Conservation (phyloP, 1,140 invertebrate species). For the Cataglyphis hispanica region DNA sequence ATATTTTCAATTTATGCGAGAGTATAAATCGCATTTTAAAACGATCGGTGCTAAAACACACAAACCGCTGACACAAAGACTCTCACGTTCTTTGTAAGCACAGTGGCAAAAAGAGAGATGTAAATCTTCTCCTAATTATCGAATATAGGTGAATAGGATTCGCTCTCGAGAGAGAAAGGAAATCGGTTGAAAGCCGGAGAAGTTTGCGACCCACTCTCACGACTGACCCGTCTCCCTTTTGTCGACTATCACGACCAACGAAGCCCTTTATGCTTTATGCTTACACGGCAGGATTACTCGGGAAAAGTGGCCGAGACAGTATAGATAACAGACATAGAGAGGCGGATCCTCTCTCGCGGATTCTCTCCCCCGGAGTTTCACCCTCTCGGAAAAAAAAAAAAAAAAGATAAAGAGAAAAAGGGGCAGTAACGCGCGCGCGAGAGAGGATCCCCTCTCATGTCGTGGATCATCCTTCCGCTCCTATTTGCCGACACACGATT, state of each 20-base stretch:
- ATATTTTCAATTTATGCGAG: background rate
- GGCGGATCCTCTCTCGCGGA: background rate
- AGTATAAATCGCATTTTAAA: background rate
- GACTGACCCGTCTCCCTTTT: constrained; percentile 37
- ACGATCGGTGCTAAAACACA: background rate
- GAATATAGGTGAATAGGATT: constrained; percentile 36
- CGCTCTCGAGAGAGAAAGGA: background rate
- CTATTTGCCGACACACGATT: constrained; percentile 48
- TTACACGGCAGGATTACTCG: constrained; percentile 51
- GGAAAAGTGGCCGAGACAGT: constrained; percentile 32
- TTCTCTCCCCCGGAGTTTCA: background rate
- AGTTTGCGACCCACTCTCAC: constrained; percentile 18
- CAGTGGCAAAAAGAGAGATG: constrained; percentile 15
- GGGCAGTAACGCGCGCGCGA: background rate
- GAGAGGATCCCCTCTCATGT: background rate
- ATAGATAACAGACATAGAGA: constrained; percentile 14
- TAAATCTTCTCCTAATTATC: constrained; percentile 49
- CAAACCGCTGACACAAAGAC: background rate
- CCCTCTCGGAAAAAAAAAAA: background rate
- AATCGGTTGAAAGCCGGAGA: constrained; percentile 37
- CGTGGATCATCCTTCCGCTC: constrained; percentile 13
- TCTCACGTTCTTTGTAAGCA: background rate
- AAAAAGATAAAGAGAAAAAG: background rate
- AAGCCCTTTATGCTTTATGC: constrained; percentile 59
- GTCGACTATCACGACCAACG: constrained; percentile 15